phyloP scores from a whole-genome alignment of 1,140 invertebrate species.

The Bursaphelenchus mucronatus region DNA sequence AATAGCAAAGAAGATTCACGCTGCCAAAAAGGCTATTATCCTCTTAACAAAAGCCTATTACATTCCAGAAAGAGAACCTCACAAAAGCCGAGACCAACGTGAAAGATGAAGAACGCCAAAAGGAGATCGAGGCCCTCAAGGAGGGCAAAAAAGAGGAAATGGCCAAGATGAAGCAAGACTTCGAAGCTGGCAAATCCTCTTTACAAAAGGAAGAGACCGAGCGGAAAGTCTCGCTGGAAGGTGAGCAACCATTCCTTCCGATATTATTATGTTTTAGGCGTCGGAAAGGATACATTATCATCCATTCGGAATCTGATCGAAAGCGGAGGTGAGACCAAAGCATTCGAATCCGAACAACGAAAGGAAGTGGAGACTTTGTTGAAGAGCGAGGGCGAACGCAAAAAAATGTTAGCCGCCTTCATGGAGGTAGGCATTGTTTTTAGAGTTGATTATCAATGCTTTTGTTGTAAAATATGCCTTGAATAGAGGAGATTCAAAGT shows the following conservation, averaged over 20 bases:
- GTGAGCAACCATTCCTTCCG: conserved; percentile 7
- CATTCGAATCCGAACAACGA: conserved; percentile 18
- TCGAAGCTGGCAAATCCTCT: conserved; percentile 49
- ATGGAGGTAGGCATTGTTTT: conserved; percentile 20
- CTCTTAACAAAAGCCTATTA: conserved; percentile 11
- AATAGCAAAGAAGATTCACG: no score
- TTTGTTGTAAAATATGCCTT: background rate
- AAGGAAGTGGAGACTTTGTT: conserved; percentile 20
- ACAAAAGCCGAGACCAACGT: background rate
- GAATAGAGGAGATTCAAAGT: conserved; percentile 1
- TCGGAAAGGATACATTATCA: conserved; percentile 53
- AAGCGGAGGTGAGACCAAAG: conserved; percentile 16
- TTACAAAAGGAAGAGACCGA: conserved; percentile 26
- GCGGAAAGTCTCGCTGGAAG: conserved; percentile 31
- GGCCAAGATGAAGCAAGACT: conserved; percentile 49
- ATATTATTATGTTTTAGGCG: conserved; percentile 28
- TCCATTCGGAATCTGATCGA: conserved; percentile 54
- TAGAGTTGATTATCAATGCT: conserved; percentile 9
- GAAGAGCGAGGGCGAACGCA: conserved; percentile 28
- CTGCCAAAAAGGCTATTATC: no score
- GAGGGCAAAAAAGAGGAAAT: conserved; percentile 47
- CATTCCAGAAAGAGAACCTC: conserved; percentile 33
- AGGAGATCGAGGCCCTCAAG: conserved; percentile 46
- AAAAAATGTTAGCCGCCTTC: conserved; percentile 32
- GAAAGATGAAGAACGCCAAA: conserved; percentile 50